Conservation (phyloP, 2,888 invertebrate genomes). For the Linnaemya tessellans region DNA sequence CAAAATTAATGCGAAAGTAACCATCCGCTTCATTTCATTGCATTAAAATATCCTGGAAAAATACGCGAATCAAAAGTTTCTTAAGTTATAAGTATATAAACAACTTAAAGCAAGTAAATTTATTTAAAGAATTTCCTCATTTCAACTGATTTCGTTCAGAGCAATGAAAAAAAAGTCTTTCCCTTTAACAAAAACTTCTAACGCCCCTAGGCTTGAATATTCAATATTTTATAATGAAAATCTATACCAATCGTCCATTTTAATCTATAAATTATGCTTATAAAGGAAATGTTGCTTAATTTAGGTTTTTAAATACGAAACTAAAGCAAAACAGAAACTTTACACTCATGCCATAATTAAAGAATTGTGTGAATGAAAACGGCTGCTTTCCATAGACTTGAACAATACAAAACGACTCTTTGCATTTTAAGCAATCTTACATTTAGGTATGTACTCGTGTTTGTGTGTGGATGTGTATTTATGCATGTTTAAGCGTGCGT, state of each 20-base stretch:
- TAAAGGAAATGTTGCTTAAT: slow-evolving; percentile 74
- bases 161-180: not conserved
- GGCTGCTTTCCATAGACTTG: slow-evolving; percentile 29
- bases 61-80: too few relatives aligned
- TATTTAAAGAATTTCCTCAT: not conserved
- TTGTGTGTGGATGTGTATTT: not conserved
- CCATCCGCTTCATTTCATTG: too few relatives aligned
- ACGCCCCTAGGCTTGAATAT: slow-evolving; percentile 50
- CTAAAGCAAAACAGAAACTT: slow-evolving; percentile 13
- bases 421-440: not conserved
- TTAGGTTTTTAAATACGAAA: slow-evolving; percentile 63
- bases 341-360: not conserved
- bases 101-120: not conserved
- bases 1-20: too few relatives aligned
- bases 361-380: slow-evolving; percentile 5
- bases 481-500: not conserved
- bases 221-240: slow-evolving; percentile 47
- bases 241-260: slow-evolving; percentile 41
- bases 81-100: too few relatives aligned
- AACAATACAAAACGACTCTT: slow-evolving; percentile 50
- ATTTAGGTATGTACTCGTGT: too few relatives aligned
- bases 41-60: too few relatives aligned
- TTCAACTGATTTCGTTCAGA: not conserved
- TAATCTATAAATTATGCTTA: slow-evolving; percentile 71
- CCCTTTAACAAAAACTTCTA: not conserved